Percentiles rank a stretch among this genome's conserved stretches.
Conservation (phyloP, 2,888 invertebrate species). For the Ptilodon capucinus region DNA sequence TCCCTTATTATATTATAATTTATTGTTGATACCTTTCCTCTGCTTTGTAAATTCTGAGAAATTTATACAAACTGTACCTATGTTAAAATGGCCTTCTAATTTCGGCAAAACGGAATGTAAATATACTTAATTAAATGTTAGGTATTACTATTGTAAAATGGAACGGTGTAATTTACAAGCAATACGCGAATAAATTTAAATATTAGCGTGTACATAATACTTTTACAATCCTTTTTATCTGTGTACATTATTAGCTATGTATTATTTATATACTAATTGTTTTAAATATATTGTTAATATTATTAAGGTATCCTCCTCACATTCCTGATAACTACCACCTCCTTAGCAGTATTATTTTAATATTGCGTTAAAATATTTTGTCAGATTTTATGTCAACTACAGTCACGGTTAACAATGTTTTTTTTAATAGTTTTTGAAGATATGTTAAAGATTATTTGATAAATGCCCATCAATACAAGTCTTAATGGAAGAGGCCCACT, state of each 20-base stretch:
- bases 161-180: slow-evolving; percentile 25
- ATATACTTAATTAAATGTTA: slow-evolving; percentile 41
- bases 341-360: too few species aligned
- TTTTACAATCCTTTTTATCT: neutral
- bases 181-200: slow-evolving; percentile 15
- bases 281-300: too few species aligned
- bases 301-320: too few species aligned
- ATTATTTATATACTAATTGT: neutral
- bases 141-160: slow-evolving; percentile 22
- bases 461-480: too few species aligned
- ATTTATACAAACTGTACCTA: slow-evolving; percentile 44
- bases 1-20: neutral
- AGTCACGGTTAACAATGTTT: too few species aligned
- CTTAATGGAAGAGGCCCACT: too few species aligned
- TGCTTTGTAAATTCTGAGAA: slow-evolving; percentile 9
- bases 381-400: too few species aligned
- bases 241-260: neutral
- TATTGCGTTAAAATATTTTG: too few species aligned
- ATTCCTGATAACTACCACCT: too few species aligned
- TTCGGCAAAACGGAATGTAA: slow-evolving; percentile 46
- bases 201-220: neutral
- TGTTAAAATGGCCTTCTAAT: slow-evolving; percentile 46
- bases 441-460: too few species aligned
- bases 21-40: neutral
- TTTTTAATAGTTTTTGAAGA: too few species aligned